Evolutionary conservation across 2,113 vertebrate species (phyloP).

Genomic region (Myocastor coypus): DNA sequence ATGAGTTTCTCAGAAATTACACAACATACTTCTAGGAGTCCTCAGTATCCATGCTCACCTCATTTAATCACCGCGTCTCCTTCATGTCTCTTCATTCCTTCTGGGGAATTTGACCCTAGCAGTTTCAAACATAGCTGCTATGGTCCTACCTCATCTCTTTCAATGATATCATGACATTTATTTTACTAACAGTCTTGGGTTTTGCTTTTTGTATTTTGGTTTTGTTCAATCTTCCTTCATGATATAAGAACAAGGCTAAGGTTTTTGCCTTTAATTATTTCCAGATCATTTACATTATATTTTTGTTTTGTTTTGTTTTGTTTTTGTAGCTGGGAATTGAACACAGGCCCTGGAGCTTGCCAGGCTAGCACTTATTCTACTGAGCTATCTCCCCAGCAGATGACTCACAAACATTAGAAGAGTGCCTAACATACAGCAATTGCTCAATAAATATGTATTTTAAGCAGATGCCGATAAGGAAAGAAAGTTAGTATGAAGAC

Average conservation of each 20-base stretch:
- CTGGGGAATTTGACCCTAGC: too few species aligned
- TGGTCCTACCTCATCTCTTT: neutral
- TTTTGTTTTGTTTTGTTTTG: too few species aligned
- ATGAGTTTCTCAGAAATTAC: neutral
- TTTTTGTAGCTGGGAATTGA: too few species aligned
- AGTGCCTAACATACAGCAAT: neutral
- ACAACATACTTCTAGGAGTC: neutral
- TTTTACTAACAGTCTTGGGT: neutral
- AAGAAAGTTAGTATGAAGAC: neutral
- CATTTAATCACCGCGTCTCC: neutral
- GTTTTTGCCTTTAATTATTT: neutral
- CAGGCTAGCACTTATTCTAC: too few species aligned
- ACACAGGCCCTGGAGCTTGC: too few species aligned
- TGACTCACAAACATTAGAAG: neutral
- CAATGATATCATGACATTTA: neutral
- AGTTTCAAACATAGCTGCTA: neutral
- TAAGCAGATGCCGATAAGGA: neutral
- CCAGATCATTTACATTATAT: neutral
- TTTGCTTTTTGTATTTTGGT: neutral
- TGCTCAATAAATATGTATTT: neutral
- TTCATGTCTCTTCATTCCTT: neutral
- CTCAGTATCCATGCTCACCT: neutral
- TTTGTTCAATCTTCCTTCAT: neutral
- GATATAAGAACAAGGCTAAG: neutral
- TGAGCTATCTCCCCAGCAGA: too few species aligned